Evolutionary conservation across 2,113 vertebrate genomes (phyloP).

Genomic region (Okapia johnstoni): DNA sequence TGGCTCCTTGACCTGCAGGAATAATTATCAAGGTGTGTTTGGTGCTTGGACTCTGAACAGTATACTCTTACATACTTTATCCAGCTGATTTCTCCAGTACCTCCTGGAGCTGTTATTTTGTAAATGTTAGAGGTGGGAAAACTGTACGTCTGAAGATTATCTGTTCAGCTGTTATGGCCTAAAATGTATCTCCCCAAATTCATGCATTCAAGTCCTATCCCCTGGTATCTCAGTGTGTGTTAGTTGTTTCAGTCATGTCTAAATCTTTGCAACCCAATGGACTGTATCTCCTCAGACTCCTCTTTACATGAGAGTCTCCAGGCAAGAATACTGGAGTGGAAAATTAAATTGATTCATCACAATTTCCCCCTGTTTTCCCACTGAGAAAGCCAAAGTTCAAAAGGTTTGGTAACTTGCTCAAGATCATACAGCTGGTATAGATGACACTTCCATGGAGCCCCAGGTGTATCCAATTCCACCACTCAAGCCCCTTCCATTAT

Average conservation of each 20-base stretch:
- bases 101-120: not conserved
- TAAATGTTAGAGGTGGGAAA: not conserved
- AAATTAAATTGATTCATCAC: not conserved
- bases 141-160: not conserved
- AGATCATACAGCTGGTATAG: not conserved
- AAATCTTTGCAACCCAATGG: not conserved
- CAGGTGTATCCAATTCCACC: not conserved
- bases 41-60: rapidly evolving
- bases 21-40: rapidly evolving
- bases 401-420: not conserved
- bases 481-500: rapidly evolving
- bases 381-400: not conserved
- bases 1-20: not conserved
- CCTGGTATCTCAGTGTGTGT: not conserved
- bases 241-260: not conserved
- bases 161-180: not conserved
- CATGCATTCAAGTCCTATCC: not conserved
- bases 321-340: not conserved
- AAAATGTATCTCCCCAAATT: not conserved
- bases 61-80: rapidly evolving
- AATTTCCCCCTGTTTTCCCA: not conserved
- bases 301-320: not conserved
- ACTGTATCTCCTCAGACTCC: not conserved
- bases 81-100: not conserved
- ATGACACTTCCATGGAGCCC: not conserved